Base-by-base conservation (phyloP, 1,140 invertebrate genomes). In the Drosophila albomicans region DNA sequence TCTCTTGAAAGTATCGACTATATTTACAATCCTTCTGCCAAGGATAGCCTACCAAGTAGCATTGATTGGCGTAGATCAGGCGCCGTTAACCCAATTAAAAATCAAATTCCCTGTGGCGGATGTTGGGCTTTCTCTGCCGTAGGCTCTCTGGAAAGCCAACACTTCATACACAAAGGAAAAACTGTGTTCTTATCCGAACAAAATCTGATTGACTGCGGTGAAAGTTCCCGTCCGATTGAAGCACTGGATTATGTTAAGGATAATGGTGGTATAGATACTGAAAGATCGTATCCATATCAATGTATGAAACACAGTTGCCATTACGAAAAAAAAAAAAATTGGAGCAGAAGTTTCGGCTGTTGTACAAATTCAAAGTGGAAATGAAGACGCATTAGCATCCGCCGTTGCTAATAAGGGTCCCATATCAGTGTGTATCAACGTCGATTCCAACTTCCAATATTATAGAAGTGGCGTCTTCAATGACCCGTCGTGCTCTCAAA, bases 401-500 rank as follows among this genome's bases (percentile, higher is more conserved):
- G n/a, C n/a, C n/a, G n/a, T n/a, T n/a, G n/a, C n/a, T n/a, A n/a
- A n/a, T n/a, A n/a, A n/a, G n/a, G n/a, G n/a, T n/a, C n/a, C n/a
- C n/a, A n/a, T n/a, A n/a, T n/a, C n/a, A n/a, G n/a, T n/a, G n/a
- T n/a, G n/a, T n/a, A n/a, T n/a, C n/a, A n/a, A n/a, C n/a, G n/a
- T n/a, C n/a, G n/a, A n/a, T n/a, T n/a, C n/a, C n/a, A n/a, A n/a
- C n/a, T n/a, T n/a, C n/a, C n/a, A n/a, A n/a, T n/a, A n/a, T n/a
- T n/a, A n/a, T n/a, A n/a, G n/a, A n/a, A n/a, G 25, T n/a, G 57
- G 57, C 7, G 25, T 59, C 10, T 28, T 59, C 20, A 59, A 45
- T 8, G 7, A 45, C 1, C 35, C 56, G 2, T 7, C 10, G 1
- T 59, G 57, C n/a, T 5, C 2, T 13, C 1, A n/a, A 28, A 1